Evolutionary conservation across 2,113 vertebrate species (phyloP).

Genomic region (Spea bombifrons): DNA sequence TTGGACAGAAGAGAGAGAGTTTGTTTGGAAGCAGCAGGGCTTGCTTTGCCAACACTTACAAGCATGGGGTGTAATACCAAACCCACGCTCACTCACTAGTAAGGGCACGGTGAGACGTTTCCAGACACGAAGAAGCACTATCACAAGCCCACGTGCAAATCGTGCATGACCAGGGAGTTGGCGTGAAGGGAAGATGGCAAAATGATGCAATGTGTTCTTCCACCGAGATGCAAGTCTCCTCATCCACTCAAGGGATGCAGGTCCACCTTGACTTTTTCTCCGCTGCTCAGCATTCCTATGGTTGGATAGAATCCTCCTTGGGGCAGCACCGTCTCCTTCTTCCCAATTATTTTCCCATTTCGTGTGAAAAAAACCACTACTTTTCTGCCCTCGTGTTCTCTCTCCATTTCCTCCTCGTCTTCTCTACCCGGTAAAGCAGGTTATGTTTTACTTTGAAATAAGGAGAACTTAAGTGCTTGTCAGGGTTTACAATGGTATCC

Average conservation of each 20-base stretch:
- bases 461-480: too few species aligned
- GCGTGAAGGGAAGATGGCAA: conserved; percentile 17
- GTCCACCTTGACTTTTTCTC: conserved; percentile 87
- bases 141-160: conserved; percentile 44
- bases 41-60: conserved; percentile 40
- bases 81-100: conserved; percentile 15
- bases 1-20: too few species aligned
- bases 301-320: conserved; percentile 81
- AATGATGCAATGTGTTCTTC: neutral
- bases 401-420: too few species aligned
- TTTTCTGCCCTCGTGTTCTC: too few species aligned
- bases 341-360: conserved; percentile 84
- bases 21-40: too few species aligned
- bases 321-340: conserved; percentile 76
- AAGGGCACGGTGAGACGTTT: conserved; percentile 31
- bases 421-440: too few species aligned
- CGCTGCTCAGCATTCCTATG: conserved; percentile 87
- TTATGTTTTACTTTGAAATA: too few species aligned
- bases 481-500: too few species aligned
- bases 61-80: conserved; percentile 19
- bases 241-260: conserved; percentile 83
- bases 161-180: conserved; percentile 27
- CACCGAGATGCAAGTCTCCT: conserved; percentile 21
- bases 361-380: conserved; percentile 89
- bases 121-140: conserved; percentile 8